These are phyloP conservation scores for Sycobia sp. DNA, from an alignment of 1,140 invertebrate genomes.

Conservation along the genomic window DNA sequence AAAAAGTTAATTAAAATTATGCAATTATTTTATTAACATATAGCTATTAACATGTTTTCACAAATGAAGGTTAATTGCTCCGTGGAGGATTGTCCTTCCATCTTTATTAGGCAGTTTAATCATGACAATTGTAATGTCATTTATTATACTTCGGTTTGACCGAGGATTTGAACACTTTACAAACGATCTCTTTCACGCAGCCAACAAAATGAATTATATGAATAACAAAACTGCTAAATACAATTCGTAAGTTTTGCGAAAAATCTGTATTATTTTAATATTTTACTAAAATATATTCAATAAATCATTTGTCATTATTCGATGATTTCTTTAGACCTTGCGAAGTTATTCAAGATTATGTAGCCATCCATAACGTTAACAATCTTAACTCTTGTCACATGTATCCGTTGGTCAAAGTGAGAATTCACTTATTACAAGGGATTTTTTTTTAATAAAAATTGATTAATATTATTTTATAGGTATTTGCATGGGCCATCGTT, in stretches of 20 bases:
- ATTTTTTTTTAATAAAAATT: not conserved
- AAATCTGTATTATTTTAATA: not conserved
- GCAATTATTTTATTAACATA: not conserved
- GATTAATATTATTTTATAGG: constrained; percentile 29
- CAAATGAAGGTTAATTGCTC: constrained; percentile 36
- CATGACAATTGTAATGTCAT: constrained; percentile 34
- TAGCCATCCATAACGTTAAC: not conserved
- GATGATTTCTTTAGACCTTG: constrained; percentile 1
- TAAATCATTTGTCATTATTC: not conserved
- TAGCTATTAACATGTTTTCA: not conserved
- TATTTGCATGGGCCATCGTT: constrained; percentile 36
- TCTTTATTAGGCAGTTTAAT: constrained; percentile 40
- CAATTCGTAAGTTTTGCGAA: not conserved
- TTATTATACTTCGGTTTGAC: constrained; percentile 9
- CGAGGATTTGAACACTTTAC: constrained; percentile 38
- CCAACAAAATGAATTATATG: not conserved
- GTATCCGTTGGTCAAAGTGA: constrained; percentile 28
- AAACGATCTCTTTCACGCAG: constrained; percentile 19
- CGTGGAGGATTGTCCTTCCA: constrained; percentile 45
- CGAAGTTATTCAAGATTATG: constrained; percentile 8
- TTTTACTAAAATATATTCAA: not conserved
- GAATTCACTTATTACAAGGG: not conserved
- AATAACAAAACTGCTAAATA: not conserved
- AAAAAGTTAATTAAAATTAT: not conserved
- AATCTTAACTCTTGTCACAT: not conserved